Evolutionary conservation across 35 echinoderm and acorn worm genomes (phyloP).

Genomic region (Hemicentrotus pulcherrimus): DNA sequence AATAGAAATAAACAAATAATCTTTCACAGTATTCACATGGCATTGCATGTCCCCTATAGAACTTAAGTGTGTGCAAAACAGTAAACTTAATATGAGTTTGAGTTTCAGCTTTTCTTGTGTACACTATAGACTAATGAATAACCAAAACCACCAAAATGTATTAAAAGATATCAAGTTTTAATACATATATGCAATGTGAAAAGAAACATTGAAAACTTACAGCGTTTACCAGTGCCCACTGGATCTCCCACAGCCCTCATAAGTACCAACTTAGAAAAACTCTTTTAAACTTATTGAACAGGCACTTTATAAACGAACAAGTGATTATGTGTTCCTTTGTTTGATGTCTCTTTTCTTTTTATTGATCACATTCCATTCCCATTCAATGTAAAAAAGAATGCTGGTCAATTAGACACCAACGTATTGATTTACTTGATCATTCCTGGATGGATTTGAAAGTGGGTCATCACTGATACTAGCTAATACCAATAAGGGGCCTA

Average conservation of each 20-base stretch:
- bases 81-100: no score
- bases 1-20: no score
- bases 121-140: not conserved
- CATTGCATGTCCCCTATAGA: no score
- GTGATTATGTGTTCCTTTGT: not conserved
- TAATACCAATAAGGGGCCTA: not conserved
- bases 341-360: not conserved
- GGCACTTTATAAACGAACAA: not conserved
- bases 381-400: not conserved
- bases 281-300: not conserved
- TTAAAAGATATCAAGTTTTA: not conserved
- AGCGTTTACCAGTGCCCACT: no score
- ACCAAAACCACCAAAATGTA: not conserved
- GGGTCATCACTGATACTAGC: not conserved
- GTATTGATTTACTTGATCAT: not conserved
- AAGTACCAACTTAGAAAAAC: not conserved
- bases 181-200: not conserved
- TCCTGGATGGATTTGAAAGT: not conserved
- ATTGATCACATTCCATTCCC: not conserved
- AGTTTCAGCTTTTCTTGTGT: no score
- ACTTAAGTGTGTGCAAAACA: no score
- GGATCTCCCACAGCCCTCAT: not conserved
- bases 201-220: not conserved
- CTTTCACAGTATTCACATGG: no score
- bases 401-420: constrained; percentile 9